Conservation (phyloP, 2,797 vertebrate genomes). For the Gouania willdenowi region DNA sequence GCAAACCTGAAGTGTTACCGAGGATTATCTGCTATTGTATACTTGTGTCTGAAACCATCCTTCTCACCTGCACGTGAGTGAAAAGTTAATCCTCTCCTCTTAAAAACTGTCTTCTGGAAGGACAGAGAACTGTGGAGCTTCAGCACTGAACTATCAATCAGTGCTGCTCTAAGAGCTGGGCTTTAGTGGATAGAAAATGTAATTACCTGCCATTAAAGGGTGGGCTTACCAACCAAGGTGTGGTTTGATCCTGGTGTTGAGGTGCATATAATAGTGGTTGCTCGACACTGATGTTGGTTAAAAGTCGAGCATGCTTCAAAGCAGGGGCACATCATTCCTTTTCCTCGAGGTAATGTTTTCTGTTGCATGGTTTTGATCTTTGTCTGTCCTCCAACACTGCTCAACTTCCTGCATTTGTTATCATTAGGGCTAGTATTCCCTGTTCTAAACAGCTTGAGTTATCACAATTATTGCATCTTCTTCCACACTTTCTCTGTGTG, state of each 20-base stretch:
- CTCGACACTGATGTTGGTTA: background rate
- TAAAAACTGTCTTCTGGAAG: constrained; percentile 23
- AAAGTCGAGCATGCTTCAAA: background rate
- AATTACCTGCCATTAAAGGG: constrained; percentile 39
- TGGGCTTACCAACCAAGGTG: constrained; percentile 30
- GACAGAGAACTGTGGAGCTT: constrained; percentile 17
- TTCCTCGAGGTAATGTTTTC: too few species aligned
- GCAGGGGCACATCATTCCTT: too few species aligned
- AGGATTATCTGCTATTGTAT: background rate
- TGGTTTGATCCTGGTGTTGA: constrained; percentile 13
- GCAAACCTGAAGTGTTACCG: too few species aligned
- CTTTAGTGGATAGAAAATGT: constrained; percentile 23
- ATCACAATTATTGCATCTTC: too few species aligned
- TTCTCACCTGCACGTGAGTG: constrained; percentile 13
- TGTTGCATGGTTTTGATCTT: too few species aligned
- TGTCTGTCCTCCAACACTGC: too few species aligned
- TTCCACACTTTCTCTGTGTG: too few species aligned
- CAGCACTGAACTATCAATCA: constrained; percentile 33
- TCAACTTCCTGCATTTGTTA: too few species aligned
- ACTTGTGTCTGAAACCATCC: background rate
- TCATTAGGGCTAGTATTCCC: too few species aligned
- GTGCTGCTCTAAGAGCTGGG: constrained; percentile 27
- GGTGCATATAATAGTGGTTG: background rate
- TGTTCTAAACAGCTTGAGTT: too few species aligned
- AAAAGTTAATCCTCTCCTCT: constrained; percentile 24